Conservation (phyloP, 2,888 invertebrate genomes). For the Noctua janthe region DNA sequence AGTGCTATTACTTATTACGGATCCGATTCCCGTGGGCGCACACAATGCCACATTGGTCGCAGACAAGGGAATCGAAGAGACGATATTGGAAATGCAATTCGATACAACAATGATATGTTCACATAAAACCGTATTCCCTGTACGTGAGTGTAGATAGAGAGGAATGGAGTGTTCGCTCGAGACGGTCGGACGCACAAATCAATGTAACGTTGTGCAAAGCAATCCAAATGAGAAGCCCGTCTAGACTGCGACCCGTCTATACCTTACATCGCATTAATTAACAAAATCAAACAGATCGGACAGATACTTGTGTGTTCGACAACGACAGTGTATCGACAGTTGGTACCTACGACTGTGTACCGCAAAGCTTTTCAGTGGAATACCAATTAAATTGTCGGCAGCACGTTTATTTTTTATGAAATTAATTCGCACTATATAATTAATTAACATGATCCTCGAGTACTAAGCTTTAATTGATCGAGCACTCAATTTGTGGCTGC, state of each 20-base stretch:
- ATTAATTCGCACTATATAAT: constrained; percentile 3
- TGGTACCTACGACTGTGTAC: background rate
- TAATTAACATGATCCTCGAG: background rate
- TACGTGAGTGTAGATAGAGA: constrained; percentile 30
- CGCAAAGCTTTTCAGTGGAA: constrained; percentile 50
- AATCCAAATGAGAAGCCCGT: constrained; percentile 73
- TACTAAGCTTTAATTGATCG: constrained; percentile 10
- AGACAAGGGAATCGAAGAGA: constrained; percentile 60
- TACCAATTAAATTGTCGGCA: constrained; percentile 59
- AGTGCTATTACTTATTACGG: constrained; percentile 37
- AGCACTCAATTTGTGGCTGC: background rate
- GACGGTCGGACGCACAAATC: constrained; percentile 79
- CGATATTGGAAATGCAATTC: constrained; percentile 65
- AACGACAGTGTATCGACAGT: constrained; percentile 23
- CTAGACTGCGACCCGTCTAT: constrained; percentile 69
- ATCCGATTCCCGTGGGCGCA: constrained; percentile 40
- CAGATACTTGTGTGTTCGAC: constrained; percentile 55
- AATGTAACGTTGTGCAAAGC: constrained; percentile 78
- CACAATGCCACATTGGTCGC: constrained; percentile 52
- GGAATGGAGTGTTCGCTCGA: constrained; percentile 55
- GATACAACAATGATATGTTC: constrained; percentile 61
- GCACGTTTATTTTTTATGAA: constrained; percentile 11
- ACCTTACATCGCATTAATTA: constrained; percentile 71
- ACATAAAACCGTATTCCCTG: constrained; percentile 48
- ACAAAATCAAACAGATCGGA: constrained; percentile 72